Evolutionary conservation across 2,113 vertebrate species (phyloP).

Genomic region (Electrona antarctica): DNA sequence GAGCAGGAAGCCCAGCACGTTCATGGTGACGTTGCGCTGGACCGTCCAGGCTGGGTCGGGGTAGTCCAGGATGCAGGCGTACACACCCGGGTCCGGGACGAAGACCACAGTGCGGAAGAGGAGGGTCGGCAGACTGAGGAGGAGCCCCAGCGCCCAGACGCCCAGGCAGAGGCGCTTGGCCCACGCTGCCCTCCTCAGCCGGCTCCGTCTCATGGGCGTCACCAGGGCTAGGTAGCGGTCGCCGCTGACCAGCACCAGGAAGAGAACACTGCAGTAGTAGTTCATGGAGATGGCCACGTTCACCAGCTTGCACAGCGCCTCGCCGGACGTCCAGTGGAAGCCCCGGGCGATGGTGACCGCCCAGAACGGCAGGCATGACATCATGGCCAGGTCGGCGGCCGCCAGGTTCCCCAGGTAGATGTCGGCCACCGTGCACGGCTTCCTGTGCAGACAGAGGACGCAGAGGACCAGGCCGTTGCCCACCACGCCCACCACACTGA

Average conservation of each 20-base stretch:
- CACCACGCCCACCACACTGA: constrained; percentile 62
- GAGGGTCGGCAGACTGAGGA: constrained; percentile 49
- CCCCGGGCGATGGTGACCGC: constrained; percentile 54
- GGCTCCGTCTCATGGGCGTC: constrained; percentile 56
- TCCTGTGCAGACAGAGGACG: constrained; percentile 68
- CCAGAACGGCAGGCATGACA: constrained; percentile 73
- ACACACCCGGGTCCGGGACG: constrained; percentile 12
- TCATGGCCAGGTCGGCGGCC: constrained; percentile 69
- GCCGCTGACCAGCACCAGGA: constrained; percentile 70
- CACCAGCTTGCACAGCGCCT: constrained; percentile 67
- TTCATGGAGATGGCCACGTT: constrained; percentile 71
- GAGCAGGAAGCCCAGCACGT: constrained; percentile 64
- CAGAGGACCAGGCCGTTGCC: constrained; percentile 71
- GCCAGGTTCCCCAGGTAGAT: constrained; percentile 77
- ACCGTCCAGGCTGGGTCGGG: constrained; percentile 60
- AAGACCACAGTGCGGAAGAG: constrained; percentile 39
- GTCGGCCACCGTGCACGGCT: constrained; percentile 64
- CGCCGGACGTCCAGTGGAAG: constrained; percentile 72
- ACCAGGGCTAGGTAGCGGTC: constrained; percentile 77
- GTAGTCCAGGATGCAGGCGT: constrained; percentile 70
- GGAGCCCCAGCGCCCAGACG: constrained; percentile 55
- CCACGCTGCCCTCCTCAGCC: constrained; percentile 51
- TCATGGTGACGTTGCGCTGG: constrained; percentile 60
- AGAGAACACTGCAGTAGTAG: constrained; percentile 68
- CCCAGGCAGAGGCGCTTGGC: constrained; percentile 62